Evolutionary conservation across 35 echinoderm and acorn worm genomes (phyloP).

Genomic region (Strongylocentrotus purpuratus): DNA sequence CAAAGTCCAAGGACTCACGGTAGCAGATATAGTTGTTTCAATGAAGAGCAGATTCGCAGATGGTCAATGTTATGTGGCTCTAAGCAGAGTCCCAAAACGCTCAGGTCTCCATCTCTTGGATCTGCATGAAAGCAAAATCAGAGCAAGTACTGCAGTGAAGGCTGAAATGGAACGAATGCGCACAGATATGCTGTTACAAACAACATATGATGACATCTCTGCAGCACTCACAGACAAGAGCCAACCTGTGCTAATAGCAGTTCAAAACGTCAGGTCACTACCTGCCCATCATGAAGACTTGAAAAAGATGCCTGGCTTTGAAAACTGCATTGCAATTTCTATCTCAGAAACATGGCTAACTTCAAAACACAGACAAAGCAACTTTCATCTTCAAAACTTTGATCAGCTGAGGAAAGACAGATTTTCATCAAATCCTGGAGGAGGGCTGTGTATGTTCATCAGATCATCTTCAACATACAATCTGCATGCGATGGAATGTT

Average conservation of each 20-base stretch:
- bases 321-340: slow-evolving; percentile 3
- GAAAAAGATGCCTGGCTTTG: no score
- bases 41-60: no score
- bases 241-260: neutral
- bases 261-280: no score
- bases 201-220: neutral
- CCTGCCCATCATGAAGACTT: no score
- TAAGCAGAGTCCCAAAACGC: neutral
- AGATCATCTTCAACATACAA: neutral
- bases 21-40: no score
- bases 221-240: neutral
- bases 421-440: neutral
- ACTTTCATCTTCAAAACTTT: neutral
- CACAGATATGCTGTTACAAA: neutral
- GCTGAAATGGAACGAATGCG: neutral
- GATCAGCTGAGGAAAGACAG: neutral
- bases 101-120: slow-evolving; percentile 44
- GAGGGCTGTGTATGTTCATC: neutral
- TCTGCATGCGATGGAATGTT: neutral
- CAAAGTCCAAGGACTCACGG: slow-evolving; percentile 46
- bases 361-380: neutral
- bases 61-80: no score
- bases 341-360: slow-evolving; percentile 58
- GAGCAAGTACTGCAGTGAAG: neutral
- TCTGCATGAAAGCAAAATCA: neutral